These are phyloP conservation scores for Laticauda laticaudata DNA, from an alignment of 2,113 vertebrate species.

Conservation along the genomic window DNA sequence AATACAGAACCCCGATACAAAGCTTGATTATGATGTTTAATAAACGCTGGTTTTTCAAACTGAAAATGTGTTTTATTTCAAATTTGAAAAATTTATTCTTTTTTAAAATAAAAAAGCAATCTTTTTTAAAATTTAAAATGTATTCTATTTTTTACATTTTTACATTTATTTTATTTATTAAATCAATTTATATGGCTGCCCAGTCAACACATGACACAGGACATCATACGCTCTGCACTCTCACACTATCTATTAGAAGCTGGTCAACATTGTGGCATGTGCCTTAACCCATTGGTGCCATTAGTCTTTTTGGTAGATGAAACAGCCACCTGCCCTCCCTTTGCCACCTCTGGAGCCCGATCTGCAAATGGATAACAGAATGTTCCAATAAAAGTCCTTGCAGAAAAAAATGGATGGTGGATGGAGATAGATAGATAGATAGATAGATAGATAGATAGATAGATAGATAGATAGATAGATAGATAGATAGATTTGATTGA, in stretches of 20 bases:
- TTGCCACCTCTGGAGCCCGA: neutral
- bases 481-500: neutral
- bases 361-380: neutral
- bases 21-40: neutral
- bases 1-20: neutral
- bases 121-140: neutral
- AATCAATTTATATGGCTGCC: neutral
- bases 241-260: conserved; percentile 79
- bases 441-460: too few relatives aligned
- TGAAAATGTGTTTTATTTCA: neutral
- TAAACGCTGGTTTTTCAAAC: neutral
- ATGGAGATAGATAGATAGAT: too few relatives aligned
- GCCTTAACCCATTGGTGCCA: conserved; percentile 81
- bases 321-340: rapidly evolving
- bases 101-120: neutral
- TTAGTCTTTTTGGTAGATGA: conserved; percentile 35
- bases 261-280: conserved; percentile 75
- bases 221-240: neutral
- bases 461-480: too few relatives aligned
- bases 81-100: neutral
- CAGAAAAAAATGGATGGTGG: neutral
- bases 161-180: neutral
- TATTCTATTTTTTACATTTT: neutral
- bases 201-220: neutral
- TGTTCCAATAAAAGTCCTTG: neutral